These are phyloP conservation scores for Frieseomelitta varia DNA, from an alignment of 1,140 invertebrate species.

Conservation along the genomic window DNA sequence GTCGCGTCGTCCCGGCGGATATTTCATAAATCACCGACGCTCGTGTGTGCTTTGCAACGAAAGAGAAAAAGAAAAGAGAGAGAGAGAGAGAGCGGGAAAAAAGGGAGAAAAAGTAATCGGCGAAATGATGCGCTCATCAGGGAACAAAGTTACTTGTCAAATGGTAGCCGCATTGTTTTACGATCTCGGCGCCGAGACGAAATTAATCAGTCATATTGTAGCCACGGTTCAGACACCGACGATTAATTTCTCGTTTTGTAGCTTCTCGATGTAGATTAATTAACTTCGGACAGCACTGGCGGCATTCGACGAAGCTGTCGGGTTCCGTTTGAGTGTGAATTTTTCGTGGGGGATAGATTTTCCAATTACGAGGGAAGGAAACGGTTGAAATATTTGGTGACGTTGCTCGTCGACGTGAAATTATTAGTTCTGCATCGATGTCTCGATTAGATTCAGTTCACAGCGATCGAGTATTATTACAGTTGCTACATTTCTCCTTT, in stretches of 20 bases:
- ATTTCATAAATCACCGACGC: slow-evolving; percentile 22
- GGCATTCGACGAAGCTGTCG: neutral
- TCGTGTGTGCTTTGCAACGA: slow-evolving; percentile 1
- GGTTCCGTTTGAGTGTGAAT: neutral
- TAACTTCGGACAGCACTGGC: neutral
- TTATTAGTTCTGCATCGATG: neutral
- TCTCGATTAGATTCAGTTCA: neutral
- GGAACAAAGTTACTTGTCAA: slow-evolving; percentile 25
- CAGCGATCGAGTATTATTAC: neutral
- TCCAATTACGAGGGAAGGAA: neutral
- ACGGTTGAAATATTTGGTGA: neutral
- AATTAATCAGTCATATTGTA: slow-evolving; percentile 31
- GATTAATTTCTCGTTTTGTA: slow-evolving; percentile 43
- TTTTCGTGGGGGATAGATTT: neutral
- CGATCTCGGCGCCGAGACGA: slow-evolving; percentile 23
- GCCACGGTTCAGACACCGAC: slow-evolving; percentile 14
- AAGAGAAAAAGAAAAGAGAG: neutral
- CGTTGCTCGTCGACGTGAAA: too few relatives aligned
- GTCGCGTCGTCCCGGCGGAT: slow-evolving; percentile 9
- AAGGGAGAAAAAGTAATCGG: slow-evolving; percentile 3
- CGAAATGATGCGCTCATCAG: slow-evolving; percentile 9
- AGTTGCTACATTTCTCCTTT: neutral
- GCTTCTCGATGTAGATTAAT: slow-evolving; percentile 29
- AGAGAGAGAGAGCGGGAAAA: neutral
- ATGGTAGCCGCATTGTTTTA: slow-evolving; percentile 23